A percentile compares a stretch with the other conserved stretches of the same genome.
Conservation (phyloP, 2,888 invertebrate species). For the Calameuta filiformis region DNA sequence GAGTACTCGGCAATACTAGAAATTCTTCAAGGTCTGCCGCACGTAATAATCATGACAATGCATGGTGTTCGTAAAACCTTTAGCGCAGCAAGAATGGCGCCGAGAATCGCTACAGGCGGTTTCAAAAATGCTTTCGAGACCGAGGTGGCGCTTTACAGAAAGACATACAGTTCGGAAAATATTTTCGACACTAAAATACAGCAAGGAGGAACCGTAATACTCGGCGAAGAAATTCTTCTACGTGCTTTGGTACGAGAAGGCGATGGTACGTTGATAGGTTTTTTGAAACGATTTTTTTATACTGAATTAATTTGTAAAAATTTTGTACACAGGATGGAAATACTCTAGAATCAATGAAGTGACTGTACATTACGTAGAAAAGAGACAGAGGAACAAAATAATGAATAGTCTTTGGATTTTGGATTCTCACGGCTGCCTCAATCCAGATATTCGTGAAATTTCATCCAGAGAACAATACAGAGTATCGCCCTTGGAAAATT, state of each 20-base stretch:
- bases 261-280: constrained; percentile 65
- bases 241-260: constrained; percentile 69
- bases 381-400: constrained; percentile 37
- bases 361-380: constrained; percentile 52
- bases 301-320: neutral
- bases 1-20: constrained; percentile 20
- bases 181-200: constrained; percentile 67
- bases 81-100: constrained; percentile 51
- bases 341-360: constrained; percentile 70
- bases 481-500: constrained; percentile 46
- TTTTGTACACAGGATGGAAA: constrained; percentile 65
- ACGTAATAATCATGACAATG: neutral
- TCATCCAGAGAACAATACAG: constrained; percentile 53
- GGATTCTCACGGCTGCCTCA: constrained; percentile 49
- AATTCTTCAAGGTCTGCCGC: neutral
- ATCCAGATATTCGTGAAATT: constrained; percentile 46
- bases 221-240: constrained; percentile 71
- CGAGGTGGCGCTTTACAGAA: constrained; percentile 68
- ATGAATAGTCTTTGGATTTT: constrained; percentile 53
- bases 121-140: constrained; percentile 69
- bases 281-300: neutral
- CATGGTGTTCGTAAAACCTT: constrained; percentile 3
- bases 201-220: constrained; percentile 68
- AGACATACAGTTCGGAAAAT: constrained; percentile 64
- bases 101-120: constrained; percentile 69